Evolutionary conservation across 2,113 vertebrate genomes (phyloP), one percentile per base, ranked within the genome.

Genomic region (Forbesichthys agassizii): DNA sequence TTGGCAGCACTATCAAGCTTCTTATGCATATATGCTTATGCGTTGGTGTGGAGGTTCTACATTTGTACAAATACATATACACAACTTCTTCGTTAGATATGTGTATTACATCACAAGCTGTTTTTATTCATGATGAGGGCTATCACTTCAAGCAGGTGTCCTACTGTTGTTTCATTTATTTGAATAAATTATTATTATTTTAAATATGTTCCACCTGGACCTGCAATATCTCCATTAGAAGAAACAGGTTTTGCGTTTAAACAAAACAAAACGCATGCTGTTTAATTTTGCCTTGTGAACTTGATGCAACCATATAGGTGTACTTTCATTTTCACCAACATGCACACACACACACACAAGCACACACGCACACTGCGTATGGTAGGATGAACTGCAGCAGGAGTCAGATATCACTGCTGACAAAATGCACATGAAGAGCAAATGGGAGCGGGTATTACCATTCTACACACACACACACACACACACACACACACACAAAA

Each of bases 371-470:
- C 61, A 63, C 47, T 61, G 56, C 66, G n/a, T 49, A 70, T 70
- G 66, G 70, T 48, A 73, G 72, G 74, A 59, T 78, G 68, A 81
- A 62, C 78, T 87, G 71, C 79, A 81, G 75, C 75, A 60, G 83
- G 53, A 69, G 64, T 75, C 78, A 69, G 75, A 83, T 80, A 80
- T 80, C 67, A 68, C 75, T 79, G 69, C 83, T 27, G 60, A 77
- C 76, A 73, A 66, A 58, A 82, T 77, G 80, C 77, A 60, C 71
- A 74, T 48, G 77, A 75, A 58, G 65, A 71, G 77, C 65, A 67
- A 27, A 48, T 76, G 72, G 74, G 81, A 83, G 81, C 71, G 66
- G 60, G 79, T 20, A 66, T 78, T 66, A 73, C 73, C 62, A 61
- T 36, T 7, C 65, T 62, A 68, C 71, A 59, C 52, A 64, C 60